Conservation (phyloP, 2,888 invertebrate genomes). For the Philereme transversata region DNA sequence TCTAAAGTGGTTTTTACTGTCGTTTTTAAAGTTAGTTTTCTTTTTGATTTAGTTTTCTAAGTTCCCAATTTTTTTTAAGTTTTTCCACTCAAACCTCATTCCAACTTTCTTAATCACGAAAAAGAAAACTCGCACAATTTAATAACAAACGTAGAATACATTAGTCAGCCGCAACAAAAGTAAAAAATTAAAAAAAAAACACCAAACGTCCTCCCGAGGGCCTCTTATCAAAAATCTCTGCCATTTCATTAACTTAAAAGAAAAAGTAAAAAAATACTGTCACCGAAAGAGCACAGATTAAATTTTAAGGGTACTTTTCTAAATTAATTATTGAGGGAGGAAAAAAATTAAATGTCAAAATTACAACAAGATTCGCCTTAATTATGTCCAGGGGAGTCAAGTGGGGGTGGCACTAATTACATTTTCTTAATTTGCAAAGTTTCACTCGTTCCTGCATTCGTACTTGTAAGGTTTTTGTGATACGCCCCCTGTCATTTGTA, state of each 20-base stretch:
- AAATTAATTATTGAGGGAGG: conserved; percentile 75
- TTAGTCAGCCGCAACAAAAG: conserved; percentile 60
- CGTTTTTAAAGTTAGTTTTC: too few relatives aligned
- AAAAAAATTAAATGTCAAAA: conserved; percentile 83
- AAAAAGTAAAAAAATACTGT: conserved; percentile 62
- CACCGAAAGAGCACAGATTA: conserved; percentile 75
- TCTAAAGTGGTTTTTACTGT: too few relatives aligned
- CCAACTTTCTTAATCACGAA: conserved; percentile 43
- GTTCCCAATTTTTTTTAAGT: neutral
- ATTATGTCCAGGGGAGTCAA: conserved; percentile 68
- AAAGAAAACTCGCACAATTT: conserved; percentile 49
- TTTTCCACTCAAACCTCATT: conserved; percentile 3
- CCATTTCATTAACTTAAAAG: conserved; percentile 69
- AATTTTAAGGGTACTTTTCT: conserved; percentile 77
- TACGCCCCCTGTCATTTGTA: conserved; percentile 46
- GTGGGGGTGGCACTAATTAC: conserved; percentile 70
- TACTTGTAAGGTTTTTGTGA: conserved; percentile 48
- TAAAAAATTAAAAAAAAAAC: conserved; percentile 52
- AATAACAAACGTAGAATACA: conserved; percentile 56
- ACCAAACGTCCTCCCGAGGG: conserved; percentile 35
- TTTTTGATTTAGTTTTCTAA: too few relatives aligned
- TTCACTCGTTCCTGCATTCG: conserved; percentile 46
- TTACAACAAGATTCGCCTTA: conserved; percentile 82
- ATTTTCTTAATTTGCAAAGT: conserved; percentile 83
- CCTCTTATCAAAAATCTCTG: conserved; percentile 73